Evolutionary conservation across 2,888 invertebrate genomes (phyloP), one percentile per base, ranked within the genome.

Genomic region (Habroteleia sp.): DNA sequence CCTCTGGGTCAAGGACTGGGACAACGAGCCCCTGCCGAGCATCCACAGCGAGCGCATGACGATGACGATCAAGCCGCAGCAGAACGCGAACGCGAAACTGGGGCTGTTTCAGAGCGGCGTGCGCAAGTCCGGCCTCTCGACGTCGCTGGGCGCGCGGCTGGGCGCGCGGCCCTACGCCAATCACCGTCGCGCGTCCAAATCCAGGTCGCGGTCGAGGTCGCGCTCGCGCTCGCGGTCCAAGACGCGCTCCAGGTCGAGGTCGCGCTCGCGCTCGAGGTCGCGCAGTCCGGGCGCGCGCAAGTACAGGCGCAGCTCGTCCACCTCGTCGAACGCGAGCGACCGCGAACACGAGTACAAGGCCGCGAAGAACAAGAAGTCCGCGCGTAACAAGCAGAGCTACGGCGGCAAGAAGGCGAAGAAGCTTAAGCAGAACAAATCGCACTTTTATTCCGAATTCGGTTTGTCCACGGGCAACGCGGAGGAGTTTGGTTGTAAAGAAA

Each of bases 1-100:
- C 78, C 91, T 97, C 37, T 94, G 94, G 92, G 93, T 94, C 0
- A 95, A 96, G 85, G 96, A 99, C 90, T 99, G 99, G 99, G 94
- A 94, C 81, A 93, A 92, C 76, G 98, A 99, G 88, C 96, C 97
- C 20, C 91, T 98, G 79, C 98, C 98, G 33, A 95, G 94, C 88
- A 94, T 95, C 56, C 92, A 94, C 84, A 95, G 95, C 87, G 95
- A 95, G 87, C 91, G 94, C 27, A 92, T 93, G 89, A 92, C 90
- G 77, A 90, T 93, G 83, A 91, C 92, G 60, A 92, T 92, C 16
- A 92, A 92, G 82, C 91, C 92, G 3, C 54, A 62, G 50, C 93
- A 93, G 85, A 92, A 91, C 80, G 80, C 85, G 37, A 75, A 80
- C 14, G 73, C 81, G 35, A 85, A 85, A 60, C 68, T 83, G 42